A percentile compares a stretch with the other conserved stretches of the same genome.
These are phyloP conservation scores for Plecotus auritus DNA, from an alignment of 2,113 vertebrate species.

Conservation along the genomic window DNA sequence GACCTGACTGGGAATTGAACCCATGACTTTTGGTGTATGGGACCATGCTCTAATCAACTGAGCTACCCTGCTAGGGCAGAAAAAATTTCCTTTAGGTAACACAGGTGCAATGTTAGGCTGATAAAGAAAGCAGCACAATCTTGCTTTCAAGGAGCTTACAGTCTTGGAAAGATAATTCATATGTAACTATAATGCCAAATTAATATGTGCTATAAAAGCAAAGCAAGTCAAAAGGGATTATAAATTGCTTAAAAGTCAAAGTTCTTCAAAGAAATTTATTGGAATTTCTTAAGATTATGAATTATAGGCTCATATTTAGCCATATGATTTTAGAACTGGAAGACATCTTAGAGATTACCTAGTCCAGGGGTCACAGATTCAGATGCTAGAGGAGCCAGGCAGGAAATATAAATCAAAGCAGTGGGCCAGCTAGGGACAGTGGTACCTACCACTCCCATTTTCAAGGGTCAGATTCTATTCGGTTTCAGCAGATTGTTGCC, in stretches of 20 bases:
- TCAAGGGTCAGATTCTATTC: not conserved
- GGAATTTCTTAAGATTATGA: not conserved
- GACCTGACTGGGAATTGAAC: not conserved
- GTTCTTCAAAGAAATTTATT: not conserved
- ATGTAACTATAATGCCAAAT: not conserved
- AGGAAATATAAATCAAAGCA: not conserved
- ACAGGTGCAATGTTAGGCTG: not conserved
- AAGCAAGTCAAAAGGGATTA: not conserved
- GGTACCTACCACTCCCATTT: too few species aligned
- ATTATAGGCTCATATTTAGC: not conserved
- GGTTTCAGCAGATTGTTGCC: not conserved
- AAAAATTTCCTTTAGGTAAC: not conserved
- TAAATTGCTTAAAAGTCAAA: not conserved
- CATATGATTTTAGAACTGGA: not conserved
- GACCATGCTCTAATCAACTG: not conserved
- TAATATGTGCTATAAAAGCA: not conserved
- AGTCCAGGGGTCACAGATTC: not conserved
- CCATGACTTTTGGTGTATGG: not conserved
- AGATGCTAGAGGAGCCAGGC: not conserved
- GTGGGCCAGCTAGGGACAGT: not conserved
- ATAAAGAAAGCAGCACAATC: not conserved
- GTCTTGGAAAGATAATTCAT: not conserved
- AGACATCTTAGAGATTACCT: not conserved
- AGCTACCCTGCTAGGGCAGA: not conserved
- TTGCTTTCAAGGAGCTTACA: not conserved